Evolutionary conservation across 2,113 vertebrate species (phyloP).

Genomic region (Bothrops jararaca): DNA sequence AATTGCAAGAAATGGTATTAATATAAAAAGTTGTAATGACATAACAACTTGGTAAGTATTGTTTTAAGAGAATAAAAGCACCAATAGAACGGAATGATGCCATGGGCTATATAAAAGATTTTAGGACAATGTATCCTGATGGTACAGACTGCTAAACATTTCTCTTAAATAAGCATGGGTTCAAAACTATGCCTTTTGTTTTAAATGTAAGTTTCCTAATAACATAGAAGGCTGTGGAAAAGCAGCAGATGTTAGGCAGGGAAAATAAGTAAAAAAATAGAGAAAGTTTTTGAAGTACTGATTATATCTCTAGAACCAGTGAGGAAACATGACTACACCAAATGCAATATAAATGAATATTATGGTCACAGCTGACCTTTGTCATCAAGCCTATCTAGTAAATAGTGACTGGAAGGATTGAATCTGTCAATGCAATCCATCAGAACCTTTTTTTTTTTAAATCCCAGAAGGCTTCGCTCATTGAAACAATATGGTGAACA

Average conservation of each 20-base stretch:
- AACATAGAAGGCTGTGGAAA: not conserved
- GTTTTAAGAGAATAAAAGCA: not conserved
- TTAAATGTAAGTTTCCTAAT: not conserved
- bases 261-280: not conserved
- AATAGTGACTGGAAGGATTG: not conserved
- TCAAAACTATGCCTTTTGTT: not conserved
- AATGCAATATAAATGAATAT: not conserved
- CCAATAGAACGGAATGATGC: not conserved
- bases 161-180: not conserved
- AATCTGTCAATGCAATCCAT: not conserved
- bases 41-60: not conserved
- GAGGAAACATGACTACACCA: not conserved
- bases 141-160: not conserved
- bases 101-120: not conserved
- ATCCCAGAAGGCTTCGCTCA: not conserved
- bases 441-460: not conserved
- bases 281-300: not conserved
- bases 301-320: not conserved
- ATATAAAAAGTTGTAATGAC: not conserved
- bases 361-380: not conserved
- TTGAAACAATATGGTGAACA: not conserved
- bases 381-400: not conserved
- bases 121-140: not conserved
- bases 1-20: not conserved
- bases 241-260: not conserved